Conservation (phyloP, 1,140 invertebrate genomes). For the Pollicipes pollicipes region DNA sequence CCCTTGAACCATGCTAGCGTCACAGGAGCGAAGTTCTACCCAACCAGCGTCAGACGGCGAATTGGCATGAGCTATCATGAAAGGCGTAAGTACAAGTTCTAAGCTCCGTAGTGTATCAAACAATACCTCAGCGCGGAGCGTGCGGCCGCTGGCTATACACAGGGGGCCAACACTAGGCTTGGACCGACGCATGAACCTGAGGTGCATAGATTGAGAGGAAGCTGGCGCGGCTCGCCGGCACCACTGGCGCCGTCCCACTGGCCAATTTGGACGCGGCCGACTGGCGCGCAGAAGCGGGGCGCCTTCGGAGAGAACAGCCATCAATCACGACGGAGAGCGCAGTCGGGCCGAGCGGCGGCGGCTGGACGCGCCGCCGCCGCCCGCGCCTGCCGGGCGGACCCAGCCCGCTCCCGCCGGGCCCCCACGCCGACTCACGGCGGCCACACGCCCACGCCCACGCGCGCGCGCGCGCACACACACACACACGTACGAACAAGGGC, state of each 20-base stretch:
- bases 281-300: background rate
- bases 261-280: no score
- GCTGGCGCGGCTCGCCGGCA: no score
- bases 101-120: background rate
- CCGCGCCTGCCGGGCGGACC: no score
- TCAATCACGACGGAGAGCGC: background rate
- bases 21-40: background rate
- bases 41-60: background rate
- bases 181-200: background rate
- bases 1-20: background rate
- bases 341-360: no score
- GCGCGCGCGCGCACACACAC: no score
- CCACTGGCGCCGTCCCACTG: background rate
- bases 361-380: no score
- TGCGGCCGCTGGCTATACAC: background rate
- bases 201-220: slow-evolving; percentile 1
- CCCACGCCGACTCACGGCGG: no score
- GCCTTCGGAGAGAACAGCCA: background rate
- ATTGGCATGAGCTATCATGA: slow-evolving; percentile 1
- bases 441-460: no score
- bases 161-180: background rate
- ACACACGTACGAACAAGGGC: background rate
- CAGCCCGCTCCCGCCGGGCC: no score
- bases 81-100: slow-evolving; percentile 1
- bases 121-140: background rate